Percentiles rank a stretch among this genome's conserved stretches.
These are phyloP conservation scores for Dinomys branickii DNA, from an alignment of 2,113 vertebrate genomes.

Conservation along the genomic window DNA sequence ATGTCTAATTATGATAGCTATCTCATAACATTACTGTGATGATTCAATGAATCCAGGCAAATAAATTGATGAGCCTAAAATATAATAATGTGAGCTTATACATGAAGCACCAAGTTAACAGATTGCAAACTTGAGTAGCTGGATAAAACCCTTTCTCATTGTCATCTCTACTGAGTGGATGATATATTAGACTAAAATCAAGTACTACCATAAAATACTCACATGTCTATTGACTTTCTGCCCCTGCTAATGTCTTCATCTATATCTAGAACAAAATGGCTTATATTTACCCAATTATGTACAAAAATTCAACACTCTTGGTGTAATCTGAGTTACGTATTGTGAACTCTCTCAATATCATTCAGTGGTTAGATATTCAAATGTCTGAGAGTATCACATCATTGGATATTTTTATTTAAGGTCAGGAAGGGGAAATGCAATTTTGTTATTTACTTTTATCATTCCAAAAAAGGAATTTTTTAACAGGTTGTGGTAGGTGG, in stretches of 20 bases:
- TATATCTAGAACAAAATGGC: not conserved
- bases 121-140: not conserved
- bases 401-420: conserved; percentile 43
- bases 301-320: conserved; percentile 4
- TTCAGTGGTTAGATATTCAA: not conserved
- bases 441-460: conserved; percentile 52
- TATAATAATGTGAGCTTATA: conserved; percentile 17
- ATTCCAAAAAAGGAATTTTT: not conserved
- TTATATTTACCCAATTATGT: not conserved
- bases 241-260: not conserved
- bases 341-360: not conserved
- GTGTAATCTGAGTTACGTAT: not conserved
- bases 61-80: conserved; percentile 8
- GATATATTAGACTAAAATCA: not conserved
- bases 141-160: not conserved
- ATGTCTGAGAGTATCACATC: not conserved
- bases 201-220: not conserved
- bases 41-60: conserved; percentile 10
- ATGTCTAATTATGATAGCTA: not conserved
- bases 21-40: not conserved
- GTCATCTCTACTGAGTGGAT: not conserved
- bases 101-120: not conserved
- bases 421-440: conserved; percentile 38
- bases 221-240: not conserved
- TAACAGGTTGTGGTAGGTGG: conserved; percentile 12